Evolutionary conservation across 2,113 vertebrate species (phyloP).

Genomic region (Myotis brandtii): DNA sequence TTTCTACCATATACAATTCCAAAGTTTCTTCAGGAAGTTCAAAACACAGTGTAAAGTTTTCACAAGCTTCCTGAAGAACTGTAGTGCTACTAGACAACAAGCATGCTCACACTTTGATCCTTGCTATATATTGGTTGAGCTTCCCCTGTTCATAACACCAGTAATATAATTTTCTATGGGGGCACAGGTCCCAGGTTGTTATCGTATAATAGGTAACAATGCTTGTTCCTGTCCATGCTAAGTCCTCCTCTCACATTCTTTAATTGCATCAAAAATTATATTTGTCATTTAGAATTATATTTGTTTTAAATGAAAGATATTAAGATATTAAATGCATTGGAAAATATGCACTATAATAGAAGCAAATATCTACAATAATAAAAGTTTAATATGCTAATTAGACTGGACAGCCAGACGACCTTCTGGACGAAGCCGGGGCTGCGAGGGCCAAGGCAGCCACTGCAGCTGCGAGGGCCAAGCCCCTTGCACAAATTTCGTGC

Average conservation of each 20-base stretch:
- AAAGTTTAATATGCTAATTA: no score
- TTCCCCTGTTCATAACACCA: not conserved
- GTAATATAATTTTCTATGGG: not conserved
- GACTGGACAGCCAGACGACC: no score
- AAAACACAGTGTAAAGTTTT: not conserved
- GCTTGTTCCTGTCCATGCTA: not conserved
- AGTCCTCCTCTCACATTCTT: not conserved
- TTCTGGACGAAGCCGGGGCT: no score
- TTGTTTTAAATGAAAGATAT: not conserved
- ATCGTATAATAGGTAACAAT: not conserved
- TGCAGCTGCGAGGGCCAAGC: no score
- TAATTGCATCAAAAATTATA: not conserved
- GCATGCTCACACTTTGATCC: not conserved
- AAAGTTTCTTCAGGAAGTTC: not conserved
- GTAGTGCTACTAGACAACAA: not conserved
- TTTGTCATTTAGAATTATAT: not conserved
- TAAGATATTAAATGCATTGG: not conserved
- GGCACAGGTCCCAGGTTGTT: not conserved
- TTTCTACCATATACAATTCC: not conserved
- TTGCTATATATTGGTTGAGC: not conserved
- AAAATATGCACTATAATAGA: not conserved
- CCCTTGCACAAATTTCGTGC: no score
- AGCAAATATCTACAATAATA: not conserved
- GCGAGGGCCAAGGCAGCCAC: no score
- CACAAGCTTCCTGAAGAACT: not conserved